Base-by-base conservation (phyloP, 2,797 vertebrate genomes). In the Prionace glauca region DNA sequence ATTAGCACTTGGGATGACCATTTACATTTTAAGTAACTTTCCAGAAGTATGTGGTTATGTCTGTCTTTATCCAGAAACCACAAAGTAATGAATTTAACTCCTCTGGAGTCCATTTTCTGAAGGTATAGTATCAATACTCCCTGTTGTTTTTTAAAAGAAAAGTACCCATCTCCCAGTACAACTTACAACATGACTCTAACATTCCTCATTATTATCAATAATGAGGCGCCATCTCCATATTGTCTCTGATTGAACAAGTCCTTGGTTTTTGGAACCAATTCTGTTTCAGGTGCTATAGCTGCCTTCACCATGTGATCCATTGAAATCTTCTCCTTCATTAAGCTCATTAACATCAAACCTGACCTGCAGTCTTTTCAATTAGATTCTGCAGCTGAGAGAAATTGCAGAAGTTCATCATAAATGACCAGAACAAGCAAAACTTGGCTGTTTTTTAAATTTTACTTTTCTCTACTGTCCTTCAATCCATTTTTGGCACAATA, bases 251-350 rank as follows among this genome's bases (percentile, higher is more conserved):
- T 92, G 18, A 36, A n/a, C 32, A 36, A 62, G 36, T 36, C n/a
- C 20, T 92, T 10, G 62, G n/a, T n/a, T 62, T 90, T 90, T 62
- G 14, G 60, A 62, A 4, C 56, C 26, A 65, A 56, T 41, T 67
- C 32, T 84, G 72, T 74, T 41, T 84, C 79, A 84, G 79, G 16
- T 45, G 9, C 79, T 41, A 84, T 41, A 41, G 67, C 32, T 36
- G 60, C 62, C 60, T 92, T 67, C 18, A 41, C n/a, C 32, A 41
- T 67, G n/a, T 36, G n/a, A 22, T 11, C 41, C 65, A 41, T 92
- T 41, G 90, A 92, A 41, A 69, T 92, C 18, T 26, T 69, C n/a
- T 90, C 56, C 56, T 92, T 92, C 62, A 69, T 92, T 92, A 92
- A 9, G 32, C n/a, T 92, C 62, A 36, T 16, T n/a, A 67, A 36